A percentile compares a stretch with the other conserved stretches of the same genome.
Conservation (phyloP, 2,888 invertebrate genomes). For the Drosophila multiciliata region DNA sequence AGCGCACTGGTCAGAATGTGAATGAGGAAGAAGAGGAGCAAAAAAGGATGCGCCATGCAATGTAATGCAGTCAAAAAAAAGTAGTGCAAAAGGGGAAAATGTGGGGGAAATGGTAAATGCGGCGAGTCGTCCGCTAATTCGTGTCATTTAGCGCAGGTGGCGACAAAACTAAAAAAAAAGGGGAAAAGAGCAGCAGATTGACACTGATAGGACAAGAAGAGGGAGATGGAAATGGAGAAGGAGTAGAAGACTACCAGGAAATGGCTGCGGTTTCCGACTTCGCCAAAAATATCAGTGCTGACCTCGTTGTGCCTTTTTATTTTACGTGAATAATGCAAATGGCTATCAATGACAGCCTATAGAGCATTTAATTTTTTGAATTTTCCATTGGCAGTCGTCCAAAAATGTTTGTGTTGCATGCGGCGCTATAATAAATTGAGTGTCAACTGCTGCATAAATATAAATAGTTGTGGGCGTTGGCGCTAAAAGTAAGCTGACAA, state of each 20-base stretch:
- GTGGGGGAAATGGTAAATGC: slow-evolving; percentile 8
- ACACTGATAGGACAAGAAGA: slow-evolving; percentile 67
- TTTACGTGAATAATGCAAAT: slow-evolving; percentile 56
- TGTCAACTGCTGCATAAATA: slow-evolving; percentile 52
- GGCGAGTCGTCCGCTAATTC: slow-evolving; percentile 62
- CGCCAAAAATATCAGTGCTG: slow-evolving; percentile 59
- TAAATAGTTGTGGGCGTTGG: slow-evolving; percentile 22
- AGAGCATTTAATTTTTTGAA: slow-evolving; percentile 20
- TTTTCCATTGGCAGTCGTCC: slow-evolving; percentile 56
- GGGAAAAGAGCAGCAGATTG: slow-evolving; percentile 69
- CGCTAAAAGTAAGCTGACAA: background rate
- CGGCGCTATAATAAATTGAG: slow-evolving; percentile 51
- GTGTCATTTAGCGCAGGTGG: slow-evolving; percentile 79
- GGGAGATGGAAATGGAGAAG: background rate
- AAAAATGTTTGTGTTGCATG: slow-evolving; percentile 41
- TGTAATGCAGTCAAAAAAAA: slow-evolving; percentile 30
- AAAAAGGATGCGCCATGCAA: slow-evolving; percentile 34
- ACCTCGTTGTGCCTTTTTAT: slow-evolving; percentile 54
- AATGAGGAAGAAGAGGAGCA: background rate
- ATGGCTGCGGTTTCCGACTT: slow-evolving; percentile 53
- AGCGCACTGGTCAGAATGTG: slow-evolving; percentile 55
- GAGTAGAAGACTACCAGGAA: slow-evolving; percentile 55
- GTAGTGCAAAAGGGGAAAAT: slow-evolving; percentile 10
- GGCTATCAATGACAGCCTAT: slow-evolving; percentile 48
- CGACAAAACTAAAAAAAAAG: slow-evolving; percentile 52